Evolutionary conservation across 1,140 invertebrate genomes (phyloP), one percentile per base, ranked within the genome.

Genomic region (Aculops lycopersici): DNA sequence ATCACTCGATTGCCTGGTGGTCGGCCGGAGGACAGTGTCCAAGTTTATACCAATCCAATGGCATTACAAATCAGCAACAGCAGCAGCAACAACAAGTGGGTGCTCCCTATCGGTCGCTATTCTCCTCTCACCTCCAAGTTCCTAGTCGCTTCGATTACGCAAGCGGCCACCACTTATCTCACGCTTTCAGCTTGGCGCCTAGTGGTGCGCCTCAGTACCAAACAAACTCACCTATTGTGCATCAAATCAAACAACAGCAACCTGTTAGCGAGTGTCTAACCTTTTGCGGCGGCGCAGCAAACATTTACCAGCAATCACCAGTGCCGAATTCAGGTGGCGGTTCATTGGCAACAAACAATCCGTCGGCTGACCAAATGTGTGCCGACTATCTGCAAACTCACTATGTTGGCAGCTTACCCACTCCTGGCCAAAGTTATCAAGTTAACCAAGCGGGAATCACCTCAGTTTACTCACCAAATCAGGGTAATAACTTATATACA

Each of bases 1-100:
- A 51, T 41, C 51, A 52, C 40, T 38, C 50, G n/a, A 45, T 45
- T 41, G 43, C 47, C 35, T 49, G 49, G 3, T 45, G 46, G 43
- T 47, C 50, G 38, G 20, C 44, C 35, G 49, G 47, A 41, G 50
- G 47, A 43, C 47, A 44, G 41, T 48, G 35, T 35, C 18, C 21
- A 21, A n/a, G 24, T 8, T 31, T 31, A 8, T 31, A 31, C n/a
- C 24, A 31, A 31, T 31, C 24, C n/a, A n/a, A 31, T 31, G 8
- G 24, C 24, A 31, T 8, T 8, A n/a, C n/a, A 8, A 8, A 8
- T 8, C n/a, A 8, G 24, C 8, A 8, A 31, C 8, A 8, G 24
- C 24, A 8, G 24, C 24, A 8, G 24, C 8, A 8, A n/a, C n/a
- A n/a, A 31, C 24, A 8, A n/a, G 8, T 31, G 24, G 24, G n/a